Evolutionary conservation across 2,888 invertebrate genomes (phyloP).

Genomic region (Steinernema hermaphroditum): DNA sequence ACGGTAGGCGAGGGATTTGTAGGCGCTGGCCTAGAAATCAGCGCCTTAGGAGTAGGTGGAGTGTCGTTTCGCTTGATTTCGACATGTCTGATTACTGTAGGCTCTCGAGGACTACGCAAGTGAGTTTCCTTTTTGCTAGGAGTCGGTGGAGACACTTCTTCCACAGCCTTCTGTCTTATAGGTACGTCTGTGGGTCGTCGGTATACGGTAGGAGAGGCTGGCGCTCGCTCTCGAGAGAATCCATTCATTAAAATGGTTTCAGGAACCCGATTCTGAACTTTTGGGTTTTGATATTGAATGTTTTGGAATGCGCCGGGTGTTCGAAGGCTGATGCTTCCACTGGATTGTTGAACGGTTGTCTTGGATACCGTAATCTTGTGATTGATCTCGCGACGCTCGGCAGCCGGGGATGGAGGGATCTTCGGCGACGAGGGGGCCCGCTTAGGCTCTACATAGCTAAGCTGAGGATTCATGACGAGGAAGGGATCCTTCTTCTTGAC

Average conservation of each 20-base stretch:
- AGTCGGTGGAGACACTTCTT: no score
- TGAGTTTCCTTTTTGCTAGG: no score
- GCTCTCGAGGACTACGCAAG: no score
- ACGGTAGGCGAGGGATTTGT: background rate
- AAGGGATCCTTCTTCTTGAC: background rate
- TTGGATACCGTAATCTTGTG: background rate
- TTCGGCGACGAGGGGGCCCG: background rate
- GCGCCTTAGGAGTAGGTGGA: background rate
- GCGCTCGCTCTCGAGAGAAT: no score
- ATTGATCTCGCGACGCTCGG: background rate
- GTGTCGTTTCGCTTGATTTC: background rate
- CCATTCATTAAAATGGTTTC: no score
- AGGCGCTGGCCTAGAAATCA: background rate
- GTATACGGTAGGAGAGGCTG: no score
- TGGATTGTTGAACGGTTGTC: background rate
- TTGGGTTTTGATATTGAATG: no score
- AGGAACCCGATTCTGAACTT: no score
- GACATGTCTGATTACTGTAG: no score
- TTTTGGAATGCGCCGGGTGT: no score
- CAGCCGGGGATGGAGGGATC: background rate
- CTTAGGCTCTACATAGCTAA: background rate
- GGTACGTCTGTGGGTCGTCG: no score
- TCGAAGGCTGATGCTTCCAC: background rate
- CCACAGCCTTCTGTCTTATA: no score
- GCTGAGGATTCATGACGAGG: slow-evolving; percentile 13